Evolutionary conservation across 2,113 vertebrate species (phyloP).

Genomic region (Puma concolor): DNA sequence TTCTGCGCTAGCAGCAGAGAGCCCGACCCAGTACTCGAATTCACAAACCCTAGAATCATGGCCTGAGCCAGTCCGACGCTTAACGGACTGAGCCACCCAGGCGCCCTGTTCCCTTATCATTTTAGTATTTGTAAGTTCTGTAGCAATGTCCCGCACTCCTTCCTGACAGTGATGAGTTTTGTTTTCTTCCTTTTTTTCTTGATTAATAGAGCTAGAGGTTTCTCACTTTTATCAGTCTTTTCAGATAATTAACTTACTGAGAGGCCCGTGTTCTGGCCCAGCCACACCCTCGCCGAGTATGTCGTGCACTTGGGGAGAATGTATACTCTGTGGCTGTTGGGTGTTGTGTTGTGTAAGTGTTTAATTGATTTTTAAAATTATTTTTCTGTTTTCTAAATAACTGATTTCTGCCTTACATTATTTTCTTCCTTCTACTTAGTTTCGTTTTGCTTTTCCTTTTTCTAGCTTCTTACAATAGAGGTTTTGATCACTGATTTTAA

Average conservation of each 20-base stretch:
- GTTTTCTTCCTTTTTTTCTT: not conserved
- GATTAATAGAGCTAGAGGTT: not conserved
- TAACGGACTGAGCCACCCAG: too few relatives aligned
- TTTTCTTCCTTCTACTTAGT: not conserved
- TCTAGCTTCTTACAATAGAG: not conserved
- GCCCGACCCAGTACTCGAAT: too few relatives aligned
- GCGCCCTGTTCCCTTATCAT: not conserved
- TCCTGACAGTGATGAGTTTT: not conserved
- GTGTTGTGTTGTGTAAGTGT: not conserved
- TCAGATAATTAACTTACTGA: not conserved
- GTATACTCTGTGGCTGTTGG: not conserved
- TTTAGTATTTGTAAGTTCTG: not conserved
- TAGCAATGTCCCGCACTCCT: not conserved
- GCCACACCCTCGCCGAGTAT: not conserved
- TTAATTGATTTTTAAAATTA: not conserved
- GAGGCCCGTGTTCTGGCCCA: not conserved
- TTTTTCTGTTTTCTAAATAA: constrained; percentile 32
- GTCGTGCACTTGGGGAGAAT: not conserved
- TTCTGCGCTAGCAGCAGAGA: too few relatives aligned
- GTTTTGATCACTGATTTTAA: not conserved
- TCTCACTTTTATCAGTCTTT: not conserved
- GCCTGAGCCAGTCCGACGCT: too few relatives aligned
- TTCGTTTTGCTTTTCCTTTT: constrained; percentile 19
- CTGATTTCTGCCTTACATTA: not conserved
- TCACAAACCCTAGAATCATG: too few relatives aligned